Evolutionary conservation across 2,888 invertebrate genomes (phyloP).

Genomic region (Craniophora ligustri): DNA sequence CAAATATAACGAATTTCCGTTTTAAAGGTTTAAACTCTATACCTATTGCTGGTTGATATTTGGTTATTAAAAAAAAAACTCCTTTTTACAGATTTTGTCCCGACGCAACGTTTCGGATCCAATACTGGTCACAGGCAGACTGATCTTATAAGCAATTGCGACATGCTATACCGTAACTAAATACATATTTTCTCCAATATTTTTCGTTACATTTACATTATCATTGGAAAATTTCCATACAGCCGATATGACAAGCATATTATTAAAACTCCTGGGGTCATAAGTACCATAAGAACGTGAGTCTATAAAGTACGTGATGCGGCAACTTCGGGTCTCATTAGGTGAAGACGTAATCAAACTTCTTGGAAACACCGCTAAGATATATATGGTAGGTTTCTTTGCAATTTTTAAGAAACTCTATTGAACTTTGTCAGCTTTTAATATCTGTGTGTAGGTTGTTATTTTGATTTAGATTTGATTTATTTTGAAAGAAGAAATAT

Average conservation of each 20-base stretch:
- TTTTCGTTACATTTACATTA: neutral
- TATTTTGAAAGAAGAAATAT: too few species aligned
- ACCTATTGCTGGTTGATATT: too few species aligned
- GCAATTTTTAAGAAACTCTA: constrained; percentile 7
- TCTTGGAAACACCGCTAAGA: constrained; percentile 12
- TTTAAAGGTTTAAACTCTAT: too few species aligned
- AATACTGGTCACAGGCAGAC: too few species aligned
- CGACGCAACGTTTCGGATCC: too few species aligned
- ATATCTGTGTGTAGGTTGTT: neutral
- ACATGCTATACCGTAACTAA: too few species aligned
- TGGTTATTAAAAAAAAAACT: too few species aligned
- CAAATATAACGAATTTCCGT: too few species aligned
- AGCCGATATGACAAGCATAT: constrained; percentile 6
- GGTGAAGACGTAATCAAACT: constrained; percentile 57
- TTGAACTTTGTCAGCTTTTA: neutral
- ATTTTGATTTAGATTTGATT: too few species aligned
- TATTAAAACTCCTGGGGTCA: constrained; percentile 46
- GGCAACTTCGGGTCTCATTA: constrained; percentile 59
- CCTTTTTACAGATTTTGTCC: too few species aligned
- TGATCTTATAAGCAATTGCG: too few species aligned
- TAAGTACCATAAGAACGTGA: constrained; percentile 59
- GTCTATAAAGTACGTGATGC: constrained; percentile 64
- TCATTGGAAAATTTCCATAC: constrained; percentile 7
- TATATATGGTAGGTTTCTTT: constrained; percentile 15
- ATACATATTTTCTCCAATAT: too few species aligned